Conservation (phyloP, 2,888 invertebrate genomes). For the Dryomyza anilis region DNA sequence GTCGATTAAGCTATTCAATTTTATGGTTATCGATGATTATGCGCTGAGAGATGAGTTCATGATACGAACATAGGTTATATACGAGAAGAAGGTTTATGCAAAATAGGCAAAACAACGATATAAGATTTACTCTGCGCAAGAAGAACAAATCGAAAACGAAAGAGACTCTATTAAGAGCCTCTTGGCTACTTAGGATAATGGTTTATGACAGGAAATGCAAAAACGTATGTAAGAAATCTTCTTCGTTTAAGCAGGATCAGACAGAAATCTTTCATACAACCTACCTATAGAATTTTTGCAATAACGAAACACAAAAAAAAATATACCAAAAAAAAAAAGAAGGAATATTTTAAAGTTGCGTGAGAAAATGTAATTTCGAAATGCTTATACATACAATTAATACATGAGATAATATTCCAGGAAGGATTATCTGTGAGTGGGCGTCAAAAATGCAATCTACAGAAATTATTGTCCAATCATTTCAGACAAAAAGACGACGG, state of each 20-base stretch:
- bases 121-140: background rate
- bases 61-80: background rate
- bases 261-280: too few species aligned
- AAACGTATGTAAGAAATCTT: background rate
- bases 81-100: conserved; percentile 1
- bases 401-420: background rate
- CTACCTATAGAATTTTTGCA: too few species aligned
- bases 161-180: background rate
- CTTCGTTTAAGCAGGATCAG: too few species aligned
- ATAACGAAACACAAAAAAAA: background rate
- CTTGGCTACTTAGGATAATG: background rate
- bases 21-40: conserved; percentile 27
- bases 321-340: background rate
- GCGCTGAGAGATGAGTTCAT: conserved; percentile 25
- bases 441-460: too few species aligned
- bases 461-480: too few species aligned
- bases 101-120: too few species aligned
- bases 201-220: conserved; percentile 3
- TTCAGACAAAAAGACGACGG: too few species aligned
- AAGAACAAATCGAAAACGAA: background rate
- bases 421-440: conserved; percentile 15
- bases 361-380: conserved; percentile 12
- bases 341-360: background rate
- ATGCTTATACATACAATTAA: background rate
- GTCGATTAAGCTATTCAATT: conserved; percentile 27